Base-by-base conservation (phyloP, 1,140 invertebrate genomes). In the Leptinotarsa defecta region DNA sequence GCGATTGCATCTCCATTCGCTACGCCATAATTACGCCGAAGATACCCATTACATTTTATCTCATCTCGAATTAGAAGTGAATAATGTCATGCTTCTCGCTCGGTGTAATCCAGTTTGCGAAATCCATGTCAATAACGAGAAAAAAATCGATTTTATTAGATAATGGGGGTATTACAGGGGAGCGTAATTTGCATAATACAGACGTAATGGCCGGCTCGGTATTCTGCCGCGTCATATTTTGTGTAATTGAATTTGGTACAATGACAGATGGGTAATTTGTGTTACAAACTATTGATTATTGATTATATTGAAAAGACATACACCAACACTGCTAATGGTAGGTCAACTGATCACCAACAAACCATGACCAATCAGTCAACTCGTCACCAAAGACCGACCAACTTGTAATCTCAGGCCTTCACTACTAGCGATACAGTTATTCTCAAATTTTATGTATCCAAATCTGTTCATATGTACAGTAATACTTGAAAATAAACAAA, bases 11-110 rank as follows among this genome's bases (percentile, higher is more conserved):
- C 52, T 57, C n/a, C 15, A 57, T 57, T 15, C 52, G 52, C 52
- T 0, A 57, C 52, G 13, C 52, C 17, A n/a, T 57, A 57, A 57
- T 57, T 57, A 57, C 52, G n/a, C 52, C 52, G n/a, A 57, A 15
- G 52, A 57, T 57, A 57, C 52, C 52, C 13, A 57, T 57, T 57
- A 57, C 52, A 57, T 57, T 57, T 57, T 57, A 57, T 57, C 52
- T 57, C 52, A 19, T 57, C 52, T 57, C 52, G 52, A 57, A 57
- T 57, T 57, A 57, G n/a, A 57, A 57, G 4, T 8, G 52, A 57
- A 57, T 57, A 57, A 57, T 57, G 52, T n/a, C 52, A 57, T 57
- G 52, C 52, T 57, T 43, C 52, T 57, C 17, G 52, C 52, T 57
- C 13, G 4, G 52, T 15, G 52, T 57, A 57, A 57, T 57, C 17